Evolutionary conservation across 2,797 vertebrate genomes (phyloP).

Genomic region (Lutjanus argentimaculatus): DNA sequence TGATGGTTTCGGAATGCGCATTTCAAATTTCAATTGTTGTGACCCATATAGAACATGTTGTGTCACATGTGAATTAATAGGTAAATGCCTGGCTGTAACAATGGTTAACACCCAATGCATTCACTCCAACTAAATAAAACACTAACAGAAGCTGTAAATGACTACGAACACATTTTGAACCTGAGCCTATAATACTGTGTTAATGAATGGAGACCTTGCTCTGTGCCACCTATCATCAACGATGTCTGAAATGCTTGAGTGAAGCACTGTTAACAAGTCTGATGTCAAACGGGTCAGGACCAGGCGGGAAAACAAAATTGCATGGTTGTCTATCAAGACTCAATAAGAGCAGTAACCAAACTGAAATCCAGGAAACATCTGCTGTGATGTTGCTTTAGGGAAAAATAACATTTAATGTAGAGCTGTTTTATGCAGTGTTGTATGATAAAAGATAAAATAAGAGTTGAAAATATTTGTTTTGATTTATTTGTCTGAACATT

Average conservation of each 20-base stretch:
- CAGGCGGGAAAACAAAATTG: slow-evolving; percentile 30
- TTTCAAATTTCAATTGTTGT: slow-evolving; percentile 5
- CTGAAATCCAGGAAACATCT: not conserved
- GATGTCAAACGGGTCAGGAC: slow-evolving; percentile 16
- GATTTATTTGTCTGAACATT: too few species aligned
- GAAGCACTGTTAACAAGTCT: slow-evolving; percentile 12
- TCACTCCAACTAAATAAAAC: slow-evolving; percentile 9
- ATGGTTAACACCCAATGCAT: not conserved
- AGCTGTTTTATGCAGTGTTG: not conserved
- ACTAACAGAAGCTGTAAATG: slow-evolving; percentile 6
- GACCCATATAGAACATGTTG: slow-evolving; percentile 8
- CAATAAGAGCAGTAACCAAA: slow-evolving; percentile 5
- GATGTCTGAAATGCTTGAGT: slow-evolving; percentile 10
- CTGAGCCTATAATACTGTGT: not conserved
- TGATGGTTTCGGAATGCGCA: not conserved
- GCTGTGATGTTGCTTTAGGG: not conserved
- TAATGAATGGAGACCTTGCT: slow-evolving; percentile 2
- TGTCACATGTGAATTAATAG: slow-evolving; percentile 7
- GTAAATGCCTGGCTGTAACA: not conserved
- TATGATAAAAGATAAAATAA: too few species aligned
- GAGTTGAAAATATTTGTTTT: too few species aligned
- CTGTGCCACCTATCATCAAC: slow-evolving; percentile 13
- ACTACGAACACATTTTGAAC: slow-evolving; percentile 7
- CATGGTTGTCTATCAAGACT: slow-evolving; percentile 9
- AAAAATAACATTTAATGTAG: slow-evolving; percentile 13